phyloP scores from a whole-genome alignment of 2,113 vertebrate genomes.

The Hyla sarda region DNA sequence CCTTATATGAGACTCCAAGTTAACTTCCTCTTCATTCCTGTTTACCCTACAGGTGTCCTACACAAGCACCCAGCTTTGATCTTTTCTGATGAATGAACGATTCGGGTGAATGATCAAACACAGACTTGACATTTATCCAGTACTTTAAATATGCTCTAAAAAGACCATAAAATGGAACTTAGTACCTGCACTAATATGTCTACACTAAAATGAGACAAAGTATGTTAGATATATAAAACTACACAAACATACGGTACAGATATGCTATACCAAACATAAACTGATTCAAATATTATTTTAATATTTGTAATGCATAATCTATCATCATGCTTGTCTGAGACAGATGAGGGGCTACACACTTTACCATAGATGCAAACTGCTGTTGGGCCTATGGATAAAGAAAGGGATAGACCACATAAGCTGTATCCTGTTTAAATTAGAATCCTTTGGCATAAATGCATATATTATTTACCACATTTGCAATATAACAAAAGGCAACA shows the following conservation, averaged over 20 bases:
- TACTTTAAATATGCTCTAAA: constrained; percentile 30
- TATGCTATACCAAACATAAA: neutral
- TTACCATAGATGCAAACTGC: neutral
- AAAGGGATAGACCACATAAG: too few relatives aligned
- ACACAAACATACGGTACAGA: neutral
- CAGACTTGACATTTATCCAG: constrained; percentile 39
- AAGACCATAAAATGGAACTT: constrained; percentile 4
- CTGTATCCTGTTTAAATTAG: too few relatives aligned
- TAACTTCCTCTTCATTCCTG: constrained; percentile 47
- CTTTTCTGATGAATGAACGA: constrained; percentile 56
- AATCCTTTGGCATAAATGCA: too few relatives aligned
- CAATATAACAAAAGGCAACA: too few relatives aligned
- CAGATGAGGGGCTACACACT: too few relatives aligned
- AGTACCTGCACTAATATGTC: neutral
- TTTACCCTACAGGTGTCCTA: constrained; percentile 53
- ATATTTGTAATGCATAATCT: neutral
- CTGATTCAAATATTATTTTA: neutral
- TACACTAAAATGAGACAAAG: neutral
- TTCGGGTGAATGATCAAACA: constrained; percentile 54
- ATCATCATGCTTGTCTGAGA: too few relatives aligned
- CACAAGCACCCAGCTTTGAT: constrained; percentile 55
- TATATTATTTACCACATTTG: too few relatives aligned
- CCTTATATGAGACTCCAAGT: constrained; percentile 30
- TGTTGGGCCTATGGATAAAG: neutral
- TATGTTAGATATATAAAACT: neutral